phyloP scores from a whole-genome alignment of 2,888 invertebrate species.

The Drosophila buzzatii region DNA sequence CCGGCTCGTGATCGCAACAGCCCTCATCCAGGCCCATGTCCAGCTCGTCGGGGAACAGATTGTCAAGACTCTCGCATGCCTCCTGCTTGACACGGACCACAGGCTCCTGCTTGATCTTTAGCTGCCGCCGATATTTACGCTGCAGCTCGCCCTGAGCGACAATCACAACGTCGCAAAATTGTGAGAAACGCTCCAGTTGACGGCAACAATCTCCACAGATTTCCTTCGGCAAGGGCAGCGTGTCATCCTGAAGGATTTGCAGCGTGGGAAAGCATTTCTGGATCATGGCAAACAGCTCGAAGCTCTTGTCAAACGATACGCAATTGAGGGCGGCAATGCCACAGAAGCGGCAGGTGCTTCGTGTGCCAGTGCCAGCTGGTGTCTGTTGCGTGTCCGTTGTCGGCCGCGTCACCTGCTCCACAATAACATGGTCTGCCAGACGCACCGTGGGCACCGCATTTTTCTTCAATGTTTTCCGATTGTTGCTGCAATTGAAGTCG shows the following conservation, averaged over 20 bases:
- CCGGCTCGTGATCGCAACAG: conserved; percentile 70
- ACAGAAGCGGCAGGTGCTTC: conserved; percentile 82
- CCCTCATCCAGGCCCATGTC: conserved; percentile 72
- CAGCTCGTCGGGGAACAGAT: conserved; percentile 77
- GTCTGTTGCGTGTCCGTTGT: not conserved
- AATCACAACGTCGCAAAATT: conserved; percentile 84
- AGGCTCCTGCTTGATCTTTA: conserved; percentile 85
- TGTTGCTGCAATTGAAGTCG: conserved; percentile 82
- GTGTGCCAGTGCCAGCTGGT: conserved; percentile 25
- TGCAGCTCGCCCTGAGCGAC: conserved; percentile 82
- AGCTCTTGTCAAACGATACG: conserved; percentile 82
- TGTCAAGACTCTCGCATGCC: conserved; percentile 81
- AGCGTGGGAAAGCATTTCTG: conserved; percentile 85
- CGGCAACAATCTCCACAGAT: conserved; percentile 81
- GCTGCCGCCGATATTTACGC: conserved; percentile 76
- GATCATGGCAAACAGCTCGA: conserved; percentile 83
- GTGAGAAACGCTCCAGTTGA: conserved; percentile 81
- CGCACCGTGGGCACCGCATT: conserved; percentile 79
- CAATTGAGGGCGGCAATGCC: conserved; percentile 72
- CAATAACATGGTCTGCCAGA: conserved; percentile 32
- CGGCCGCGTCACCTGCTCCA: conserved; percentile 43
- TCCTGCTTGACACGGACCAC: conserved; percentile 84
- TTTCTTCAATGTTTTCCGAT: conserved; percentile 82
- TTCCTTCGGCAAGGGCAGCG: conserved; percentile 81
- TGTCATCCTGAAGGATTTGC: conserved; percentile 83